Percentiles rank a stretch among this genome's conserved stretches.
phyloP scores from a whole-genome alignment of 1,140 invertebrate genomes.

The Drosophila truncata region DNA sequence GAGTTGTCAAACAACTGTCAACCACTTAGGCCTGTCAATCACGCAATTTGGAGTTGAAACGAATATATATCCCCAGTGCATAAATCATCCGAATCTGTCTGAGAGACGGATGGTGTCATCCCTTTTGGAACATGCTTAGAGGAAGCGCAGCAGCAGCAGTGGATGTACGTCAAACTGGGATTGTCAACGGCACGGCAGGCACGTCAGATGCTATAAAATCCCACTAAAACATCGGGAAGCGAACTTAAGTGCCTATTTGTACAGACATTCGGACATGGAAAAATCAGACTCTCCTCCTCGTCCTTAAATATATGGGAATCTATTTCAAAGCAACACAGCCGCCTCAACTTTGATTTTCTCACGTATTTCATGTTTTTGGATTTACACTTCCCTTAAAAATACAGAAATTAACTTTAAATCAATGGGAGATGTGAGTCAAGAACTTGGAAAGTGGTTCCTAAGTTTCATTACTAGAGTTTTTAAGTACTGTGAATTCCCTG shows the following conservation, averaged over 20 bases:
- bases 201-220: slow-evolving; percentile 78
- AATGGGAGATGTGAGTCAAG: not conserved
- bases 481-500: not conserved
- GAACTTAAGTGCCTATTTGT: slow-evolving; percentile 74
- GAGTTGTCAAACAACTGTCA: slow-evolving; percentile 85
- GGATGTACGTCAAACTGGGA: slow-evolving; percentile 70
- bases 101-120: slow-evolving; percentile 46
- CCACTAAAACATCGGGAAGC: slow-evolving; percentile 63
- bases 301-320: slow-evolving; percentile 32
- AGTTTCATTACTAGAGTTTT: not conserved
- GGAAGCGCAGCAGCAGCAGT: slow-evolving; percentile 60
- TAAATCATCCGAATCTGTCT: slow-evolving; percentile 69
- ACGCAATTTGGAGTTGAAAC: slow-evolving; percentile 70
- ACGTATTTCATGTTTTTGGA: slow-evolving; percentile 84
- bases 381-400: slow-evolving; percentile 40
- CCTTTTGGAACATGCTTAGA: slow-evolving; percentile 32
- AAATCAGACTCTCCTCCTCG: slow-evolving; percentile 30
- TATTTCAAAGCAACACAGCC: slow-evolving; percentile 42
- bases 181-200: slow-evolving; percentile 81
- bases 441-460: not conserved
- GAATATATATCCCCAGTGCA: slow-evolving; percentile 64
- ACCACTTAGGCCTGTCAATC: slow-evolving; percentile 84
- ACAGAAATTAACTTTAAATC: slow-evolving; percentile 12
- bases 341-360: slow-evolving; percentile 69
- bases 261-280: slow-evolving; percentile 43